Percentiles rank a stretch among this genome's conserved stretches.
phyloP scores from a whole-genome alignment of 2,888 invertebrate genomes.

The Caenorhabditis sp. region DNA sequence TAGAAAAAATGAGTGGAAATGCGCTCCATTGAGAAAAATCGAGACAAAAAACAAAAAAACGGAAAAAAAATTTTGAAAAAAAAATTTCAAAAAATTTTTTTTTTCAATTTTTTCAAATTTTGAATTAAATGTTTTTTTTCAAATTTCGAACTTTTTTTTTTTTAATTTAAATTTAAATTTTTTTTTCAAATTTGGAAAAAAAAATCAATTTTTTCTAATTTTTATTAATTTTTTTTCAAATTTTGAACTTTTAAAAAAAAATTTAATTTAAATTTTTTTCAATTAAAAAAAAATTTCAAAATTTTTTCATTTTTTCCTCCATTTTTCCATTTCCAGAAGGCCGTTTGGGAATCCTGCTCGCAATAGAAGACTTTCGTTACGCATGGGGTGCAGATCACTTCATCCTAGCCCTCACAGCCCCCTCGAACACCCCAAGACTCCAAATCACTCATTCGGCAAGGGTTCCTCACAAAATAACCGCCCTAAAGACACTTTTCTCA shows the following conservation, averaged over 20 bases:
- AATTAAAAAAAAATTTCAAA: too few species aligned
- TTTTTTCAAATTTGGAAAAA: background rate
- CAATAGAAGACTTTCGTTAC: slow-evolving; percentile 13
- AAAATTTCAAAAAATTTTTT: background rate
- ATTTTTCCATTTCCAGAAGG: slow-evolving; percentile 54
- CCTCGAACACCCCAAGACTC: background rate
- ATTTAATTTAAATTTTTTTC: too few species aligned
- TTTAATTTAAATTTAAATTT: too few species aligned
- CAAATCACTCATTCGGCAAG: slow-evolving; percentile 14
- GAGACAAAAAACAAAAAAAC: background rate
- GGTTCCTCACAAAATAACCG: slow-evolving; percentile 17
- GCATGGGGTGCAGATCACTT: slow-evolving; percentile 34
- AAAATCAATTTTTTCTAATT: too few species aligned
- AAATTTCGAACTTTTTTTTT: too few species aligned
- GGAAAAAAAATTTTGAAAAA: background rate
- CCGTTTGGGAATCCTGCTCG: slow-evolving; percentile 42
- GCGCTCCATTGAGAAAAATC: background rate
- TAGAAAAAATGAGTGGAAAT: background rate
- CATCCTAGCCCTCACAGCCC: slow-evolving; percentile 23
- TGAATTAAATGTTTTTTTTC: background rate
- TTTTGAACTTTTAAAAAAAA: background rate
- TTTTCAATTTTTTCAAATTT: background rate
- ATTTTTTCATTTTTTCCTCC: too few species aligned
- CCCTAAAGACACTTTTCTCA: slow-evolving; percentile 45
- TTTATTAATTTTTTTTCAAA: background rate